phyloP scores from a whole-genome alignment of 2,113 vertebrate genomes.

The Gobio gobio region DNA sequence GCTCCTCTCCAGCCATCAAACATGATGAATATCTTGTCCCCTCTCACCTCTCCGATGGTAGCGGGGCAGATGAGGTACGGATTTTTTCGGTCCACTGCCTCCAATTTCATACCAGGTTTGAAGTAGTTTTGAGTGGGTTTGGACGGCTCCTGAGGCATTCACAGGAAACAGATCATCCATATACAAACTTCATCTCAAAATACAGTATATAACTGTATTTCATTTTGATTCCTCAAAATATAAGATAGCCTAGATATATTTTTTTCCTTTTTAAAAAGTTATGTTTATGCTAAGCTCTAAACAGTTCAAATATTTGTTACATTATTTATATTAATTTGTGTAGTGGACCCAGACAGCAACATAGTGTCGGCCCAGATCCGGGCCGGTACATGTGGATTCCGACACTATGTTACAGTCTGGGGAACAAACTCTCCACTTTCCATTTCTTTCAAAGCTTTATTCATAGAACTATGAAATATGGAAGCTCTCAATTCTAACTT shows the following conservation, averaged over 20 bases:
- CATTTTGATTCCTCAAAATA: not conserved
- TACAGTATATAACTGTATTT: not conserved
- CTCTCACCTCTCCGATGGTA: conserved; percentile 87
- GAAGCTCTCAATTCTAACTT: too few relatives aligned
- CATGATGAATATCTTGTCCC: conserved; percentile 89
- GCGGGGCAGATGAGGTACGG: conserved; percentile 94
- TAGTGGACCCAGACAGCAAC: not conserved
- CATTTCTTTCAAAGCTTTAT: not conserved
- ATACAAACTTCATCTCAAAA: not conserved
- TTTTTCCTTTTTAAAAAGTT: not conserved
- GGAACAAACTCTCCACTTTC: not conserved
- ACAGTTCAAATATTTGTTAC: not conserved
- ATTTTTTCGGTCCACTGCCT: conserved; percentile 95
- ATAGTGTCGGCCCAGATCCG: too few relatives aligned
- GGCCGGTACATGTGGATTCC: too few relatives aligned
- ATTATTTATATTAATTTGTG: not conserved
- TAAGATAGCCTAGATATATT: not conserved
- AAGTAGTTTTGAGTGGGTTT: conserved; percentile 86
- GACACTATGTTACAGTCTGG: too few relatives aligned
- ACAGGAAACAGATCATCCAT: not conserved
- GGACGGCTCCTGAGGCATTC: conserved; percentile 81
- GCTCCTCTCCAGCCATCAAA: conserved; percentile 96
- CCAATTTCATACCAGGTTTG: conserved; percentile 92
- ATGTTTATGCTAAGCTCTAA: not conserved
- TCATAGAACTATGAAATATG: not conserved